Percentiles rank a stretch among this genome's conserved stretches.
These are phyloP conservation scores for Eclectus roratus DNA, from an alignment of 2,113 vertebrate genomes.

Conservation along the genomic window DNA sequence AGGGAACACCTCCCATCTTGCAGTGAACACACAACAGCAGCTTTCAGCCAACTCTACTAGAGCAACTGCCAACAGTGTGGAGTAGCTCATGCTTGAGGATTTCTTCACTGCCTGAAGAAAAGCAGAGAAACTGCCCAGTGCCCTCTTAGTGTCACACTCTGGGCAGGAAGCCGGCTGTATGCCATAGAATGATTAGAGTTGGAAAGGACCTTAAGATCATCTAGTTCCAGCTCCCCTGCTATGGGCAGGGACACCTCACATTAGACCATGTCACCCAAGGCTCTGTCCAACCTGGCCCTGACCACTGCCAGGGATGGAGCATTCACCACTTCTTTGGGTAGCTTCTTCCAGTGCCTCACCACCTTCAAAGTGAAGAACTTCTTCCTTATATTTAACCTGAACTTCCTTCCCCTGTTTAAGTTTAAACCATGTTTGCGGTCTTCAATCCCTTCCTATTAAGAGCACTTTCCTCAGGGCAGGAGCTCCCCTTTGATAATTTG, in stretches of 20 bases:
- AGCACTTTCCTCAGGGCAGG: neutral
- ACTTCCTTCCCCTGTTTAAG: neutral
- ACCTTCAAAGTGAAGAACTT: neutral
- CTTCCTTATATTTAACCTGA: neutral
- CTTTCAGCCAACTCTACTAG: neutral
- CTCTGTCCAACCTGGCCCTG: neutral
- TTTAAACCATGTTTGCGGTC: neutral
- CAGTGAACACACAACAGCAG: accelerated
- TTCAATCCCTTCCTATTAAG: neutral
- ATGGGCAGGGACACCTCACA: neutral
- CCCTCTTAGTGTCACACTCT: neutral
- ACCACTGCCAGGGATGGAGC: neutral
- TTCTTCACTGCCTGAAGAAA: neutral
- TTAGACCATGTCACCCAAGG: neutral
- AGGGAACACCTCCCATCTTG: neutral
- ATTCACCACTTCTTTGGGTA: neutral
- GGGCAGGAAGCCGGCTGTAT: neutral
- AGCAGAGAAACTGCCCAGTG: neutral
- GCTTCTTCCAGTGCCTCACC: neutral
- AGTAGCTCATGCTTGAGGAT: accelerated
- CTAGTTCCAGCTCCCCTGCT: neutral
- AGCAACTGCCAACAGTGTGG: neutral
- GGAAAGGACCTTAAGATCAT: neutral
- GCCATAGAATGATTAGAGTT: neutral
- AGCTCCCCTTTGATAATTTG: neutral